phyloP scores from a whole-genome alignment of 2,888 invertebrate genomes.

The Hirtodrosophila histrioides region DNA sequence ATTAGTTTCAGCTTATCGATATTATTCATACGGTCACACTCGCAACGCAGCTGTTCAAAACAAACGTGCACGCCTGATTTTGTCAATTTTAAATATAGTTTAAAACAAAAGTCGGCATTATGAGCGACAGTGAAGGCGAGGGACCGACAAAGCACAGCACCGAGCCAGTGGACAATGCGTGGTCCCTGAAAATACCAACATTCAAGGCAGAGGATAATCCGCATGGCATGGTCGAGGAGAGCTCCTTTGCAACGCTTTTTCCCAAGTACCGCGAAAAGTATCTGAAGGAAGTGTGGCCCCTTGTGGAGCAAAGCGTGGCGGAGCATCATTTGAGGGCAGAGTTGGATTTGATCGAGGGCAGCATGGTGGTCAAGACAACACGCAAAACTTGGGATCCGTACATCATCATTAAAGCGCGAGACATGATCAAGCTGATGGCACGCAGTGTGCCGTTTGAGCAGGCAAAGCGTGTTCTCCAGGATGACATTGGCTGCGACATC shows the following conservation, averaged over 20 bases:
- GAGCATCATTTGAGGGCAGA: slow-evolving; percentile 93
- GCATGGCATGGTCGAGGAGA: slow-evolving; percentile 93
- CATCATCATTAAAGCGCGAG: slow-evolving; percentile 97
- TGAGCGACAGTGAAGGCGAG: slow-evolving; percentile 79
- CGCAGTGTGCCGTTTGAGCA: slow-evolving; percentile 99
- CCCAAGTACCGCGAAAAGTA: slow-evolving; percentile 99
- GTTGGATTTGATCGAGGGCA: slow-evolving; percentile 96
- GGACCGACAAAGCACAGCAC: slow-evolving; percentile 68
- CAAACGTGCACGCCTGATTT: slow-evolving; percentile 55
- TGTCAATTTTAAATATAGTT: slow-evolving; percentile 12
- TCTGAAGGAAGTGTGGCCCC: slow-evolving; percentile 96
- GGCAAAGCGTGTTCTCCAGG: slow-evolving; percentile 93
- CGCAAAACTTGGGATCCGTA: slow-evolving; percentile 99
- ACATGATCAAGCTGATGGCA: slow-evolving; percentile 96
- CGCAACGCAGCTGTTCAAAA: slow-evolving; percentile 44
- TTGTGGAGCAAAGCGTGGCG: slow-evolving; percentile 93
- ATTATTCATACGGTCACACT: slow-evolving; percentile 19
- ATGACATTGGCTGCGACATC: slow-evolving; percentile 96
- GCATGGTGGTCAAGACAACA: slow-evolving; percentile 97
- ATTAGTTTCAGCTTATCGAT: background rate
- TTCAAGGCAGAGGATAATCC: slow-evolving; percentile 96
- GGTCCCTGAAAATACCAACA: slow-evolving; percentile 93
- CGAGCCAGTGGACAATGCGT: slow-evolving; percentile 92
- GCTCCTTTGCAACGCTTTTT: slow-evolving; percentile 97
- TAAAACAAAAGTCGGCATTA: slow-evolving; percentile 19